phyloP scores from a whole-genome alignment of 2,113 vertebrate genomes.

The Megaceryle maxima region DNA sequence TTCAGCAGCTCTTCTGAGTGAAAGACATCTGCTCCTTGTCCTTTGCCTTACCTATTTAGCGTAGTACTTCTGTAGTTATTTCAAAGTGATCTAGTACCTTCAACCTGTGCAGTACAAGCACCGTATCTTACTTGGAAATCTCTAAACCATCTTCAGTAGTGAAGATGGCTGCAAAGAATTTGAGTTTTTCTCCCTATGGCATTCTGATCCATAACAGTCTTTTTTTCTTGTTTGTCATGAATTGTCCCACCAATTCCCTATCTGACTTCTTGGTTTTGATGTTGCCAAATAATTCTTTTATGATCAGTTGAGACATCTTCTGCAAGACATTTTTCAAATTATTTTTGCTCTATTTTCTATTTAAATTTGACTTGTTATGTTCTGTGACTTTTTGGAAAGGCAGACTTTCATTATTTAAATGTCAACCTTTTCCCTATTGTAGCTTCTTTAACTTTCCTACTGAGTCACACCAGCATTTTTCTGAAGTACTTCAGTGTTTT shows the following conservation, averaged over 20 bases:
- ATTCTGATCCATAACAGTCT: not conserved
- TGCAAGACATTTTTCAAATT: not conserved
- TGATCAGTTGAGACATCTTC: not conserved
- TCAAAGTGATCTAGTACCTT: not conserved
- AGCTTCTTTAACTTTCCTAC: not conserved
- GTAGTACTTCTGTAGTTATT: not conserved
- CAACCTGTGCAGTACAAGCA: not conserved
- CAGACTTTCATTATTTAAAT: not conserved
- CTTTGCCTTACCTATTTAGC: not conserved
- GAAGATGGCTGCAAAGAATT: not conserved
- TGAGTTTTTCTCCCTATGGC: not conserved
- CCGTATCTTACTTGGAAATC: not conserved
- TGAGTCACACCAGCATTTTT: not conserved
- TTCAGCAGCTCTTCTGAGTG: not conserved
- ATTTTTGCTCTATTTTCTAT: not conserved
- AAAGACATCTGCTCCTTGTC: not conserved
- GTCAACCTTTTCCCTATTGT: not conserved
- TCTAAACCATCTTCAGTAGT: not conserved
- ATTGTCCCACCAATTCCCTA: not conserved
- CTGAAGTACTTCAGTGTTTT: not conserved
- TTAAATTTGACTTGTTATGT: not conserved
- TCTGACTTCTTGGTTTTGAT: not conserved
- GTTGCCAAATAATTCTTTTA: not conserved
- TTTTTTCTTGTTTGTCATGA: not conserved
- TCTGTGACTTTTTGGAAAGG: not conserved